Evolutionary conservation across 2,797 vertebrate species (phyloP).

Genomic region (Urocyon cinereoargenteus): DNA sequence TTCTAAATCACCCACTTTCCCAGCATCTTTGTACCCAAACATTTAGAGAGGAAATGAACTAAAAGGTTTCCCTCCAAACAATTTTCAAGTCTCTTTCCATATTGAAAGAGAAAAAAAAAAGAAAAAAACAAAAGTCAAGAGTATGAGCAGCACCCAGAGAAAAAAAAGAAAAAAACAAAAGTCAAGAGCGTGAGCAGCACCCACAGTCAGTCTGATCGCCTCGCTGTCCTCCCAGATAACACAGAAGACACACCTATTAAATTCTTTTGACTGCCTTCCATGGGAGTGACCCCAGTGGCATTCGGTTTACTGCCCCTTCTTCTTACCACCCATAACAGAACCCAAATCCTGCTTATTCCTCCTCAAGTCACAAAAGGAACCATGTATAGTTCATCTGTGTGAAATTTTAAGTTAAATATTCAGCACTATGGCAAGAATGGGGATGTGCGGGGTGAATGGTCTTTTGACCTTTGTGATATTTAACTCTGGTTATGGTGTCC

Average conservation of each 20-base stretch:
- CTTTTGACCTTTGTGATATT: too few relatives aligned
- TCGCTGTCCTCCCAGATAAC: too few relatives aligned
- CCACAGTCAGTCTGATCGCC: neutral
- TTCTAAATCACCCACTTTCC: neutral
- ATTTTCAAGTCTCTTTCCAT: neutral
- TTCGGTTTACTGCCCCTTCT: neutral
- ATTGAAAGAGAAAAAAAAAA: neutral
- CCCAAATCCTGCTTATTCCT: fast-evolving
- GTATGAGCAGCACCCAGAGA: too few relatives aligned
- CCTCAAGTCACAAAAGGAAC: too few relatives aligned
- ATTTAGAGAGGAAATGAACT: neutral
- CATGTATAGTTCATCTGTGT: neutral
- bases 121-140: too few relatives aligned
- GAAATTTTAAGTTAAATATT: neutral
- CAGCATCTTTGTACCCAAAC: neutral
- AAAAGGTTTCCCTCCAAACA: neutral
- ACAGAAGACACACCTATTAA: neutral
- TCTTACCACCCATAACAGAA: neutral
- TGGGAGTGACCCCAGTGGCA: neutral
- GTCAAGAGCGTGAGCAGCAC: neutral
- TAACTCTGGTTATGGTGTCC: neutral
- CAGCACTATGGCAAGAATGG: fast-evolving
- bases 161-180: neutral
- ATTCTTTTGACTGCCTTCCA: neutral
- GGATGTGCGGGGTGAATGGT: fast-evolving